A percentile compares a stretch with the other conserved stretches of the same genome.
phyloP scores from a whole-genome alignment of 2,113 vertebrate species.

The Equus quagga region DNA sequence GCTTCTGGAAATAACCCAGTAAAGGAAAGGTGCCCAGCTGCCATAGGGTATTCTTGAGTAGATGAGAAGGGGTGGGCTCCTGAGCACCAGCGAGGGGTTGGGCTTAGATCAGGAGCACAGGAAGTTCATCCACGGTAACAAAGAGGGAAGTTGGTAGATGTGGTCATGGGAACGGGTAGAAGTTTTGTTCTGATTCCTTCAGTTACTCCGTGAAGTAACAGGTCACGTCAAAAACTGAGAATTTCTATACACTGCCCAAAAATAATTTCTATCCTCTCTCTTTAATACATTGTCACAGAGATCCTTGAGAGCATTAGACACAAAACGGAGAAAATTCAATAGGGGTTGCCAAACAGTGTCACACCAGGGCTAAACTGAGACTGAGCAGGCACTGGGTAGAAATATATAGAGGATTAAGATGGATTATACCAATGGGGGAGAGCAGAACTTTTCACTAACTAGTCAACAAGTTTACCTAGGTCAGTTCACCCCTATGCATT shows the following conservation, averaged over 20 bases:
- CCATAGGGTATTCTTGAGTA: background rate
- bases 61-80: background rate
- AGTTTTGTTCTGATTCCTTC: background rate
- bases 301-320: background rate
- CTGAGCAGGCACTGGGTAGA: background rate
- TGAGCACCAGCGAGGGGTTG: background rate
- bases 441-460: background rate
- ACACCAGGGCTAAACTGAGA: background rate
- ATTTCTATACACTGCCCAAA: background rate
- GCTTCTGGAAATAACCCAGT: background rate
- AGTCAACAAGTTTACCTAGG: background rate
- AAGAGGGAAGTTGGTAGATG: background rate
- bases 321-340: background rate
- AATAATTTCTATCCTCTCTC: background rate
- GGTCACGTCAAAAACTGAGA: background rate
- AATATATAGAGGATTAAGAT: background rate
- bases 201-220: background rate
- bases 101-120: background rate
- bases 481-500: background rate
- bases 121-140: background rate
- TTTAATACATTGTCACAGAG: background rate
- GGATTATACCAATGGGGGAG: fast-evolving
- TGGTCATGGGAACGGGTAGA: background rate
- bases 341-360: background rate
- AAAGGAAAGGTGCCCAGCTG: background rate